Percentiles rank a stretch among this genome's conserved stretches.
Evolutionary conservation across 2,888 invertebrate species (phyloP).

Genomic region (Ichneumoninae sp.): DNA sequence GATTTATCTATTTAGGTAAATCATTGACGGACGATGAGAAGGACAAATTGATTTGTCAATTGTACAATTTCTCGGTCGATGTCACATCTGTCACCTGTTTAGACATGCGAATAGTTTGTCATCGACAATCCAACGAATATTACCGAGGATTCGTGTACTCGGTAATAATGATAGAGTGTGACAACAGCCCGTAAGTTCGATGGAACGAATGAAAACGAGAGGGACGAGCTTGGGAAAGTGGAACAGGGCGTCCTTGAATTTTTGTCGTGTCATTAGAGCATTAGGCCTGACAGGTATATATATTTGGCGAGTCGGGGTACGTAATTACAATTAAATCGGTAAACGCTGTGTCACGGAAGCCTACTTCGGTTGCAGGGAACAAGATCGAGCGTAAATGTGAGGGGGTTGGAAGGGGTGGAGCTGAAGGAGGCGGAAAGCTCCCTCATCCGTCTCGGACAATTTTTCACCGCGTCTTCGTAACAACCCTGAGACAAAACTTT

Average conservation of each 20-base stretch:
- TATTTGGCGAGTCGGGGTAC: constrained; percentile 72
- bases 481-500: constrained; percentile 62
- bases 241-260: constrained; percentile 75
- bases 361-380: constrained; percentile 68
- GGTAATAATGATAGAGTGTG: neutral
- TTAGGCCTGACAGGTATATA: constrained; percentile 71
- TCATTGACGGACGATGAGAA: too few relatives aligned
- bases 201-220: constrained; percentile 37
- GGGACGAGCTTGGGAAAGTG: constrained; percentile 68
- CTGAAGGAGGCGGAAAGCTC: neutral
- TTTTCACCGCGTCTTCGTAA: constrained; percentile 42
- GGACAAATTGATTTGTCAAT: neutral
- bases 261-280: constrained; percentile 80
- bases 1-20: too few relatives aligned
- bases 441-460: constrained; percentile 18
- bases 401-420: neutral
- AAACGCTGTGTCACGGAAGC: constrained; percentile 73
- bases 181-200: neutral
- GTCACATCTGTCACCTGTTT: neutral
- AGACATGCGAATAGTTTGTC: neutral
- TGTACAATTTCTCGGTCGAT: neutral
- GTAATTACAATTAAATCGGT: constrained; percentile 78
- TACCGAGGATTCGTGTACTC: neutral
- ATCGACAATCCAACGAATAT: neutral
- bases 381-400: constrained; percentile 30